Percentiles rank a stretch among this genome's conserved stretches.
Conservation (phyloP, 2,888 invertebrate genomes). For the Pyrrhia umbra region DNA sequence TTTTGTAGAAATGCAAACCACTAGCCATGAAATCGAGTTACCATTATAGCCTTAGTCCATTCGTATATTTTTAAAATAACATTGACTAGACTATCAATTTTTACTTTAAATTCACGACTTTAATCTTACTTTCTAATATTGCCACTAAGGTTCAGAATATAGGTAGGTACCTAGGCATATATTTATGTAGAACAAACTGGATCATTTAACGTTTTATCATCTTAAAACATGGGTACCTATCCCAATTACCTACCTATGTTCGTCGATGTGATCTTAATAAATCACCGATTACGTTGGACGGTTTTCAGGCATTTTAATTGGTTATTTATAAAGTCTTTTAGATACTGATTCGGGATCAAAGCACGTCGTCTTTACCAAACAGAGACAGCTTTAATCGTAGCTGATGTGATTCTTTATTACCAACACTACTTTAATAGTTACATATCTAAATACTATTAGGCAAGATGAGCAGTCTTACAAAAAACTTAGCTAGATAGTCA, state of each 20-base stretch:
- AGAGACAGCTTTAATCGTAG: not conserved
- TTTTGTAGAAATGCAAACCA: constrained; percentile 62
- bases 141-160: too few species aligned
- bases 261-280: not conserved
- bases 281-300: not conserved
- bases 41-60: constrained; percentile 55
- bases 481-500: too few species aligned
- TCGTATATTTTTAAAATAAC: too few species aligned
- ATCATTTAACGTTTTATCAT: too few species aligned
- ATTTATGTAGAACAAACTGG: too few species aligned
- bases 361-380: not conserved
- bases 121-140: too few species aligned
- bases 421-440: not conserved
- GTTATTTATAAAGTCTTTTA: constrained; percentile 7
- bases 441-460: not conserved
- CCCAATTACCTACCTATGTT: not conserved
- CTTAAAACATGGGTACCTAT: too few species aligned
- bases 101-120: too few species aligned
- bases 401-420: constrained; percentile 1
- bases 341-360: constrained; percentile 6
- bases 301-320: constrained; percentile 4
- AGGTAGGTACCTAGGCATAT: too few species aligned
- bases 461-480: too few species aligned
- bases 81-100: too few species aligned
- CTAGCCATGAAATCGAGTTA: constrained; percentile 66